Conservation (phyloP, 2,797 vertebrate genomes). For the Balearica regulorum region DNA sequence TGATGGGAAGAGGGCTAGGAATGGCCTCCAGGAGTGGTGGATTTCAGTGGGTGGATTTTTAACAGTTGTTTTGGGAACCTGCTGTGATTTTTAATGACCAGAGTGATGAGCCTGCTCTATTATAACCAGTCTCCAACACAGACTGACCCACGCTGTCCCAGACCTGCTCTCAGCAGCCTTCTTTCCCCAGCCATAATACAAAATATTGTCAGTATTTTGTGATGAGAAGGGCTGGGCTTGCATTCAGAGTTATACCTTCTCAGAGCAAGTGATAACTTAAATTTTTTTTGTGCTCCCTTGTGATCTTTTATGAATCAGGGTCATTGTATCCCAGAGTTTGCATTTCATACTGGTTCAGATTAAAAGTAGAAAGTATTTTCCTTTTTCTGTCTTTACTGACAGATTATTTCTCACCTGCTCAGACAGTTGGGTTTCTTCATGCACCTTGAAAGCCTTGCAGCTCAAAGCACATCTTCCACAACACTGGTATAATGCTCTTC, state of each 20-base stretch:
- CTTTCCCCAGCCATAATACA: background rate
- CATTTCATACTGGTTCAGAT: background rate
- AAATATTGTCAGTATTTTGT: too few relatives aligned
- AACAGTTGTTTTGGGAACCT: background rate
- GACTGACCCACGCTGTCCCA: background rate
- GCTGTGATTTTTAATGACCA: background rate
- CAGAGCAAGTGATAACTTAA: background rate
- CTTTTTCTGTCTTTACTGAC: background rate
- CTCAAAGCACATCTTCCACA: background rate
- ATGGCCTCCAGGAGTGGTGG: background rate
- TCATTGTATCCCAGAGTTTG: background rate
- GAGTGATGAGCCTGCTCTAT: background rate
- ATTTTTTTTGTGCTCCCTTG: background rate
- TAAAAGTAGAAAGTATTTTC: background rate
- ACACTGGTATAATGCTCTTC: background rate
- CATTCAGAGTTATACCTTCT: background rate
- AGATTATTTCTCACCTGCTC: background rate
- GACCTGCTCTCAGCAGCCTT: background rate
- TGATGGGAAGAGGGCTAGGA: background rate
- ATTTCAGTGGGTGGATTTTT: background rate
- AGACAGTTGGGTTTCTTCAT: background rate
- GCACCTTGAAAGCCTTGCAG: background rate
- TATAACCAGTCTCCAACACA: background rate
- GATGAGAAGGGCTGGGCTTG: background rate
- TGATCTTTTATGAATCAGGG: background rate